Percentiles rank a stretch among this genome's conserved stretches.
Evolutionary conservation across 2,113 vertebrate genomes (phyloP).

Genomic region (Paralichthys olivaceus): DNA sequence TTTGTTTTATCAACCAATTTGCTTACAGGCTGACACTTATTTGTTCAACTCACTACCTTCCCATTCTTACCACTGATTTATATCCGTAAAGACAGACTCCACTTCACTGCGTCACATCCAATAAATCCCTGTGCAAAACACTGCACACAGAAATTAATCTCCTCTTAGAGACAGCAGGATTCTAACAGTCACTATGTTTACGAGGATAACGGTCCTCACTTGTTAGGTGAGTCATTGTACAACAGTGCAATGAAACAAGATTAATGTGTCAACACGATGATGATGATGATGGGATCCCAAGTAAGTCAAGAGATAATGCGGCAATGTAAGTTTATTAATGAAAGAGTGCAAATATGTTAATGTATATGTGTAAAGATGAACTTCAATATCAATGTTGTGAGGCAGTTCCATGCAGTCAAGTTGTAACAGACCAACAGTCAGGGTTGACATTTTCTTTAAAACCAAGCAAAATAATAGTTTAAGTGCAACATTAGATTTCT

Average conservation of each 20-base stretch:
- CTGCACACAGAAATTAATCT: not conserved
- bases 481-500: too few species aligned
- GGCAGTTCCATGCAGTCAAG: too few species aligned
- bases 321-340: not conserved
- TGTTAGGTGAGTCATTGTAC: not conserved
- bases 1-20: too few species aligned
- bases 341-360: too few species aligned
- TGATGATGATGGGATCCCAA: too few species aligned
- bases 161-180: not conserved
- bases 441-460: too few species aligned
- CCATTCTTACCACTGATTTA: not conserved
- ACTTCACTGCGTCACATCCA: not conserved
- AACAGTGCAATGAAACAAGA: not conserved
- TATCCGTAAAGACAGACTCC: not conserved
- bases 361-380: too few species aligned
- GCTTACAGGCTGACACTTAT: not conserved
- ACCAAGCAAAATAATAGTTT: too few species aligned
- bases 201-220: not conserved
- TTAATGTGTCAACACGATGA: not conserved
- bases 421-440: too few species aligned
- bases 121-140: not conserved
- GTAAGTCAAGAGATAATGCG: not conserved
- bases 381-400: too few species aligned
- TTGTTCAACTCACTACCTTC: not conserved
- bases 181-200: not conserved